Conservation (phyloP, 1,140 invertebrate species). For the Hermetia illucens region DNA sequence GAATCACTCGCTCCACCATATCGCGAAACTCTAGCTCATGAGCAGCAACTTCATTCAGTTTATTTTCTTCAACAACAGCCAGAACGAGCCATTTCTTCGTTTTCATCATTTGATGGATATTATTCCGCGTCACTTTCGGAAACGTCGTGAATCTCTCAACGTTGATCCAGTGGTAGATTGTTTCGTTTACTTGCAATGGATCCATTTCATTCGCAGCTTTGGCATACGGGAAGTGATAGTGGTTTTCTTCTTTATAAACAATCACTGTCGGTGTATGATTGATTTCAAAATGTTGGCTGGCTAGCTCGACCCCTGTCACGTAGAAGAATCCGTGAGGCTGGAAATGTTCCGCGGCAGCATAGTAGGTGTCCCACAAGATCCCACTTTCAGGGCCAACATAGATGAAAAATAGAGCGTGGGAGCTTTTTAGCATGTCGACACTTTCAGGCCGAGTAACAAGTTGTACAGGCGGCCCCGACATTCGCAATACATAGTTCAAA, state of each 20-base stretch:
- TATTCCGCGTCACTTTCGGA: conserved; percentile 65
- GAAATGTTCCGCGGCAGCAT: conserved; percentile 55
- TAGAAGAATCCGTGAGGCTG: conserved; percentile 80
- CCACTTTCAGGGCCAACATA: conserved; percentile 66
- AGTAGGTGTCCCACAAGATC: conserved; percentile 64
- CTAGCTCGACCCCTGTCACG: conserved; percentile 48
- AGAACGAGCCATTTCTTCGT: conserved; percentile 79
- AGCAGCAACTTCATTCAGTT: conserved; percentile 60
- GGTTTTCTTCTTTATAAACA: conserved; percentile 69
- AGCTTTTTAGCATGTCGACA: conserved; percentile 55
- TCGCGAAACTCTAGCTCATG: conserved; percentile 73
- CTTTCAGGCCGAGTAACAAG: conserved; percentile 61
- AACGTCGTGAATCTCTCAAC: conserved; percentile 82
- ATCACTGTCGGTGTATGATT: conserved; percentile 54
- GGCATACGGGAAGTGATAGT: conserved; percentile 52
- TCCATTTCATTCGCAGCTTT: conserved; percentile 31
- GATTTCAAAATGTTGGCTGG: conserved; percentile 48
- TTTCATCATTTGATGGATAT: conserved; percentile 66
- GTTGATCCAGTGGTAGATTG: conserved; percentile 75
- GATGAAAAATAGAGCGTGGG: conserved; percentile 73
- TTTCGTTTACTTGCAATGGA: conserved; percentile 41
- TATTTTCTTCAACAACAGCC: conserved; percentile 78
- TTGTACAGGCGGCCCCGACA: conserved; percentile 76
- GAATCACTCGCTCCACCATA: conserved; percentile 71
- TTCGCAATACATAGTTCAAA: conserved; percentile 80